Percentiles rank a stretch among this genome's conserved stretches.
Conservation (phyloP, 2,113 vertebrate species). For the Passer domesticus region DNA sequence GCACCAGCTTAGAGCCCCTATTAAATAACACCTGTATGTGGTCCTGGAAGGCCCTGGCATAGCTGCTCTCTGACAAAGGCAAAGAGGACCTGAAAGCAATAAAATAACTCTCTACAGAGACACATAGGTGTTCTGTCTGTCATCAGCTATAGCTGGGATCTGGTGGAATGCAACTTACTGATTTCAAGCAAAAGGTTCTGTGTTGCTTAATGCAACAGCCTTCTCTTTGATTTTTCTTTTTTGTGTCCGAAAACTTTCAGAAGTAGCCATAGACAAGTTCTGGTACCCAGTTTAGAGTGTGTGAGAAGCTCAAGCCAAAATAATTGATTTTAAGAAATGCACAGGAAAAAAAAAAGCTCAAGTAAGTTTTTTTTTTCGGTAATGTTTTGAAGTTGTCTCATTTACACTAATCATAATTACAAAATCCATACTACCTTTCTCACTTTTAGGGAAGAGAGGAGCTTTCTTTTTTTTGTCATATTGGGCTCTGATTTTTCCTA, state of each 20-base stretch:
- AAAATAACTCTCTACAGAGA: neutral
- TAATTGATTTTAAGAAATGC: neutral
- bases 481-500: neutral
- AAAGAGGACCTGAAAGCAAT: neutral
- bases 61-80: neutral
- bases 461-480: neutral
- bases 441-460: neutral
- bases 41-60: neutral
- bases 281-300: neutral
- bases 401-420: neutral
- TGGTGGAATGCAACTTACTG: neutral
- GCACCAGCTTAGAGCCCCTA: neutral
- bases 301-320: neutral
- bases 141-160: neutral
- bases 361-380: neutral
- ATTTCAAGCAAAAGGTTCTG: neutral
- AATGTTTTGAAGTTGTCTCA: neutral
- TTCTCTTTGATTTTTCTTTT: neutral
- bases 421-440: neutral
- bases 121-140: neutral
- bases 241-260: neutral
- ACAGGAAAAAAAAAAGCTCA: neutral
- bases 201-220: neutral
- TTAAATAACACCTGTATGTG: neutral
- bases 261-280: neutral